Percentiles rank a stretch among this genome's conserved stretches.
Conservation (phyloP, 1,140 invertebrate species). For the Planococcus citri region DNA sequence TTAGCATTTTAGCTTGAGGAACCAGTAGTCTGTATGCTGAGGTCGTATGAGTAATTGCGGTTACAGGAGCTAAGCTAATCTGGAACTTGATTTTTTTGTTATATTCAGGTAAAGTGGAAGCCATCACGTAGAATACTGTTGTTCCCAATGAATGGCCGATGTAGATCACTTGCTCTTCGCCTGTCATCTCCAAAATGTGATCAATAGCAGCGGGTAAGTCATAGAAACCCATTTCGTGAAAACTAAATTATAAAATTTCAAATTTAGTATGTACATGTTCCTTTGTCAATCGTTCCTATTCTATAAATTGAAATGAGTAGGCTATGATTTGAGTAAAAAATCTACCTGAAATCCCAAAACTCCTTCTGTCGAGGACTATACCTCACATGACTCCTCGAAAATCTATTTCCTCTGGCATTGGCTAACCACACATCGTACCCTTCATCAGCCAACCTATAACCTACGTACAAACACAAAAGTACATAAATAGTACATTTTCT, state of each 20-base stretch:
- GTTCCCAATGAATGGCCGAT: slow-evolving; percentile 49
- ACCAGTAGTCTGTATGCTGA: slow-evolving; percentile 50
- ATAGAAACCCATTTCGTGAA: slow-evolving; percentile 49
- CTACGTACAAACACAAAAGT: too few relatives aligned
- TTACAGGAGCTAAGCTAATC: slow-evolving; percentile 23
- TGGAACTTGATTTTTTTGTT: slow-evolving; percentile 35
- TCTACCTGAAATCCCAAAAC: slow-evolving; percentile 56
- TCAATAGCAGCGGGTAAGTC: slow-evolving; percentile 50
- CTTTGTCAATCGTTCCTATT: too few relatives aligned
- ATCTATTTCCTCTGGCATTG: slow-evolving; percentile 52
- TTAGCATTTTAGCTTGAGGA: slow-evolving; percentile 32
- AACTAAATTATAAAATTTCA: slow-evolving; percentile 30
- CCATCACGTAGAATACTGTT: slow-evolving; percentile 37
- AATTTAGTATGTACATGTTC: too few relatives aligned
- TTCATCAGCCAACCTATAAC: slow-evolving; percentile 43
- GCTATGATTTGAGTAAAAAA: too few relatives aligned
- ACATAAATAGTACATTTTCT: too few relatives aligned
- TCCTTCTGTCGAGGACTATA: slow-evolving; percentile 34
- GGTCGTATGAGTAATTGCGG: slow-evolving; percentile 17
- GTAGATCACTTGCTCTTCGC: slow-evolving; percentile 40
- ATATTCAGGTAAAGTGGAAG: slow-evolving; percentile 40
- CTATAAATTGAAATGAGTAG: too few relatives aligned
- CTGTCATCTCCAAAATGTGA: slow-evolving; percentile 40
- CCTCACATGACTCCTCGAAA: slow-evolving; percentile 43
- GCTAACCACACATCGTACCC: slow-evolving; percentile 59